Evolutionary conservation across 2,797 vertebrate genomes (phyloP).

Genomic region (Chrosomus eos): DNA sequence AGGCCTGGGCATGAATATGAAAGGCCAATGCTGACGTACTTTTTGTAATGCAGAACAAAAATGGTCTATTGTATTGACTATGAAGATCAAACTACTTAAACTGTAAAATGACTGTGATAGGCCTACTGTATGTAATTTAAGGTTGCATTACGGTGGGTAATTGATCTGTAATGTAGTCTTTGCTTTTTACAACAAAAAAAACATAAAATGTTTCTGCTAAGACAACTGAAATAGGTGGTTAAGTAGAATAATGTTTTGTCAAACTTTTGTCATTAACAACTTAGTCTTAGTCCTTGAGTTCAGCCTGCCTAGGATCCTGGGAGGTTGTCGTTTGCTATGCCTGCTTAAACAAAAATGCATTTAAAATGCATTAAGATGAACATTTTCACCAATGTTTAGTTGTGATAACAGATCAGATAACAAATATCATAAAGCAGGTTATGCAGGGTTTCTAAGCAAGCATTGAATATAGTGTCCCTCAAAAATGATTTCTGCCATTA

Average conservation of each 20-base stretch:
- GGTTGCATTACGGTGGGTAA: conserved; percentile 13
- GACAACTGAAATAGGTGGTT: not conserved
- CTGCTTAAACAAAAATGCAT: not conserved
- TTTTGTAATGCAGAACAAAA: not conserved
- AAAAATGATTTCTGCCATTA: not conserved
- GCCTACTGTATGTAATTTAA: conserved; percentile 2
- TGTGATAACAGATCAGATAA: not conserved
- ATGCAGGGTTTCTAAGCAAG: not conserved
- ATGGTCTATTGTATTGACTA: conserved; percentile 2
- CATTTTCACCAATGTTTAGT: not conserved
- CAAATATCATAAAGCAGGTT: not conserved
- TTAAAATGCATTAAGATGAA: not conserved
- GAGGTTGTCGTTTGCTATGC: not conserved
- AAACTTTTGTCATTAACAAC: not conserved
- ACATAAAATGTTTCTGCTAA: not conserved
- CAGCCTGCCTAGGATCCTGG: not conserved
- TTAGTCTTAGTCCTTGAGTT: not conserved
- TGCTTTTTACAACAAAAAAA: not conserved
- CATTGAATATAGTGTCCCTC: not conserved
- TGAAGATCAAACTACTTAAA: not conserved
- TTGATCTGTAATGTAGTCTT: not conserved
- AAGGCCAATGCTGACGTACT: conserved; percentile 12
- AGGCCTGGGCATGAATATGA: conserved; percentile 16
- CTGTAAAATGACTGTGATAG: not conserved
- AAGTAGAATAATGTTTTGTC: not conserved